Evolutionary conservation across 2,113 vertebrate species (phyloP).

Genomic region (Mobula hypostoma): DNA sequence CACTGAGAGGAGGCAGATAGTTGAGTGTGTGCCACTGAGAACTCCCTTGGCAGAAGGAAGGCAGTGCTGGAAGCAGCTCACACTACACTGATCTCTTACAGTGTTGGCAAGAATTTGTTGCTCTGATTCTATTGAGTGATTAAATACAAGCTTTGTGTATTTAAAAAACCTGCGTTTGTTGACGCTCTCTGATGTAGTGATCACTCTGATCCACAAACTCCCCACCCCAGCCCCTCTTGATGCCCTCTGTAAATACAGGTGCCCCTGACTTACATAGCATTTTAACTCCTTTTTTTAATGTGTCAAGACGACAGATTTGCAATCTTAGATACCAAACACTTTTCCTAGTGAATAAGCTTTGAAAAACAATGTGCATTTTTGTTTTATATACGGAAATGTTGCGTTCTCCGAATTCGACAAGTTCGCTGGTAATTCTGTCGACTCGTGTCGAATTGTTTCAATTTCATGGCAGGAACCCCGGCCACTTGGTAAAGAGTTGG

Average conservation of each 20-base stretch:
- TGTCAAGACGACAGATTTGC: not conserved
- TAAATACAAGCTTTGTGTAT: not conserved
- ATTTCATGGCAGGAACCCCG: not conserved
- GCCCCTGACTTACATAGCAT: not conserved
- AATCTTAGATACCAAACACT: constrained; percentile 9
- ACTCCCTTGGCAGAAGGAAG: no score
- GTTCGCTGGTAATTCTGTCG: not conserved
- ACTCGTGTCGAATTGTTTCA: constrained; percentile 12
- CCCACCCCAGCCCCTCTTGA: no score
- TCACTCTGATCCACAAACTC: not conserved
- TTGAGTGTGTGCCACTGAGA: not conserved
- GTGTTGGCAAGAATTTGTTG: not conserved
- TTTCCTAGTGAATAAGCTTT: constrained; percentile 30
- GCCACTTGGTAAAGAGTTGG: no score
- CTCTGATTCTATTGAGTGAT: not conserved
- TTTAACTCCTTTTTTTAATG: not conserved
- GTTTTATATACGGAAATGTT: not conserved
- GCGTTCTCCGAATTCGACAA: not conserved
- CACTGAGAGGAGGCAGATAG: not conserved
- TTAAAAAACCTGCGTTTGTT: not conserved
- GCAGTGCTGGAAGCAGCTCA: not conserved
- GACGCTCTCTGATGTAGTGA: not conserved
- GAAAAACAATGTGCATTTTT: not conserved
- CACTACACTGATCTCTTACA: not conserved
- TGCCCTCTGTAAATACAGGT: not conserved